phyloP scores from a whole-genome alignment of 1,140 invertebrate genomes.

The Chironomus striatipennis region DNA sequence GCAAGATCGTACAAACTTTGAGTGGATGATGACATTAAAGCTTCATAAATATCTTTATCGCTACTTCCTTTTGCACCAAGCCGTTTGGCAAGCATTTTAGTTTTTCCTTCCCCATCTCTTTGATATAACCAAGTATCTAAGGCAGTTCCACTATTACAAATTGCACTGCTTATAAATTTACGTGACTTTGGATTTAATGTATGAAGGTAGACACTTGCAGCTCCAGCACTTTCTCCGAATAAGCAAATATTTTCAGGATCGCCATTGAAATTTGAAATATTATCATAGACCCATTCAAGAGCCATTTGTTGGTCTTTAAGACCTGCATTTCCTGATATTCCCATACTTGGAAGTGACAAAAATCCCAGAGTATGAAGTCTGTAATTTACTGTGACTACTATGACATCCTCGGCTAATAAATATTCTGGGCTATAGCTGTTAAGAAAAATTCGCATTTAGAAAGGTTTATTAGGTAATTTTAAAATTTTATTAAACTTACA shows the following conservation, averaged over 20 bases:
- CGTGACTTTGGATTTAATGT: conserved; percentile 33
- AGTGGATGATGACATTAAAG: not conserved
- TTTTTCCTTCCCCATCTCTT: conserved; percentile 28
- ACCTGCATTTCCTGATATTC: conserved; percentile 51
- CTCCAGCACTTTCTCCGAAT: conserved; percentile 46
- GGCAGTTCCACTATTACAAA: conserved; percentile 40
- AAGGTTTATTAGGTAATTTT: conserved; percentile 34
- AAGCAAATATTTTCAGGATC: conserved; percentile 47
- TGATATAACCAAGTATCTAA: conserved; percentile 35
- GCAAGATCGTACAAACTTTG: not conserved
- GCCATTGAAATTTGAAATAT: conserved; percentile 52
- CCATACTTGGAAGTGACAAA: conserved; percentile 42
- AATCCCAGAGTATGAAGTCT: conserved; percentile 50
- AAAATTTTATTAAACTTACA: conserved; percentile 27
- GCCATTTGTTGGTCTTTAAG: conserved; percentile 50
- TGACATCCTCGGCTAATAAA: conserved; percentile 50
- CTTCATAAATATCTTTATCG: conserved; percentile 1
- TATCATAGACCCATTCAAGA: conserved; percentile 47
- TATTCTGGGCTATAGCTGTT: conserved; percentile 44
- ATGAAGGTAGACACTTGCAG: conserved; percentile 37
- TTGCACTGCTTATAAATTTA: conserved; percentile 40
- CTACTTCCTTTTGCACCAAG: conserved; percentile 27
- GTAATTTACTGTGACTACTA: conserved; percentile 58
- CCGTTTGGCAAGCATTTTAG: conserved; percentile 30
- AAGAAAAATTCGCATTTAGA: conserved; percentile 27